These are phyloP conservation scores for Verasper variegatus DNA, from an alignment of 2,113 vertebrate species.

Conservation along the genomic window DNA sequence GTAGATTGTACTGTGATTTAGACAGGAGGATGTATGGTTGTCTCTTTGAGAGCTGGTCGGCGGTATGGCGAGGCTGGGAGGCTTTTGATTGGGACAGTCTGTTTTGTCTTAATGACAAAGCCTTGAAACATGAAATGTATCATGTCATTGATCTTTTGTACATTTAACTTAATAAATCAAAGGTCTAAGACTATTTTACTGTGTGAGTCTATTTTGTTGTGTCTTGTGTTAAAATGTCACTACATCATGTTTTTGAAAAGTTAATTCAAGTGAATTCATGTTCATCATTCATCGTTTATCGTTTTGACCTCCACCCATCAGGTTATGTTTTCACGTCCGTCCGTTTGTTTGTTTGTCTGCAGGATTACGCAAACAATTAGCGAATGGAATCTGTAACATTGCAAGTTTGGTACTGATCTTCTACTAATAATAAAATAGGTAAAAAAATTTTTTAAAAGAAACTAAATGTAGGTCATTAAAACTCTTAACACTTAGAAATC, in stretches of 20 bases:
- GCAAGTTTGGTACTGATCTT: no score
- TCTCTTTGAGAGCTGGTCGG: conserved; percentile 56
- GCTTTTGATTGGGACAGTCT: conserved; percentile 78
- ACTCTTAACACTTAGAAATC: no score
- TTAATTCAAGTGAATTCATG: no score
- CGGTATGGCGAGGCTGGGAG: conserved; percentile 57
- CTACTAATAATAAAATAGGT: no score
- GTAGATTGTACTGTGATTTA: conserved; percentile 74
- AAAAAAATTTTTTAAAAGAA: no score
- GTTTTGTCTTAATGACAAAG: conserved; percentile 81
- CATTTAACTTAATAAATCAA: conserved; percentile 86
- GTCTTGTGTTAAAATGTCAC: neutral
- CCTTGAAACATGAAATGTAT: conserved; percentile 80
- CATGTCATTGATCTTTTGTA: conserved; percentile 81
- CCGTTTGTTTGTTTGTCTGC: no score
- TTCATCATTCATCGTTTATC: no score
- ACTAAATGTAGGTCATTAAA: no score
- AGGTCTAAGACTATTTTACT: conserved; percentile 57
- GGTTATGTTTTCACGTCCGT: no score
- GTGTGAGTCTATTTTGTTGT: conserved; percentile 15
- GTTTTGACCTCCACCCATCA: no score
- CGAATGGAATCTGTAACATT: no score
- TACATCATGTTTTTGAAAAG: neutral
- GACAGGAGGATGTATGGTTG: conserved; percentile 55
- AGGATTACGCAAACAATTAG: no score